phyloP scores from a whole-genome alignment of 2,113 vertebrate species.

The Rhinoptilus africanus region DNA sequence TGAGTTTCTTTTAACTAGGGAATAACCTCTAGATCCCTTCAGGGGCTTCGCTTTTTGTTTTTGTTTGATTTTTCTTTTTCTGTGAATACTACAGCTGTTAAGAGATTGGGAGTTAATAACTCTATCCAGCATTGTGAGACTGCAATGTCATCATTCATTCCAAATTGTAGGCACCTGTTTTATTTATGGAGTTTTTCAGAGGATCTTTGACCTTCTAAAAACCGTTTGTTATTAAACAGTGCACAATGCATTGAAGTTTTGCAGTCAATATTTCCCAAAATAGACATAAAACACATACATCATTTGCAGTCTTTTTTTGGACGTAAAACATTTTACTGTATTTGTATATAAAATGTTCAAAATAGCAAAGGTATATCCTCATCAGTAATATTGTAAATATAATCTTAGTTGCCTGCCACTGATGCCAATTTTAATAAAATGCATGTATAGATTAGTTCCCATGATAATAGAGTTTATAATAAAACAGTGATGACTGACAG shows the following conservation, averaged over 20 bases:
- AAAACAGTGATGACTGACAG: neutral
- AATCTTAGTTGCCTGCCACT: neutral
- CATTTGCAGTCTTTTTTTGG: neutral
- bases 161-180: neutral
- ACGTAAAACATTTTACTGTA: neutral
- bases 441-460: neutral
- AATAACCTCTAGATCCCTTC: neutral
- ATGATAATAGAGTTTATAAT: neutral
- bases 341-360: neutral
- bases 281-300: neutral
- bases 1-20: neutral
- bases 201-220: neutral
- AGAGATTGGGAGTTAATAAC: neutral
- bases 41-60: neutral
- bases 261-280: neutral
- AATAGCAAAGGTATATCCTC: neutral
- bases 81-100: neutral
- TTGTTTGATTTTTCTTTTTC: neutral
- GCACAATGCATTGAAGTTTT: neutral
- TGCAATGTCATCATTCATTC: neutral
- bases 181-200: neutral
- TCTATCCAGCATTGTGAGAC: neutral
- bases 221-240: neutral
- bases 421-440: neutral
- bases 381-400: neutral